Conservation (phyloP, 2,797 vertebrate species). For the Dryobates pubescens region DNA sequence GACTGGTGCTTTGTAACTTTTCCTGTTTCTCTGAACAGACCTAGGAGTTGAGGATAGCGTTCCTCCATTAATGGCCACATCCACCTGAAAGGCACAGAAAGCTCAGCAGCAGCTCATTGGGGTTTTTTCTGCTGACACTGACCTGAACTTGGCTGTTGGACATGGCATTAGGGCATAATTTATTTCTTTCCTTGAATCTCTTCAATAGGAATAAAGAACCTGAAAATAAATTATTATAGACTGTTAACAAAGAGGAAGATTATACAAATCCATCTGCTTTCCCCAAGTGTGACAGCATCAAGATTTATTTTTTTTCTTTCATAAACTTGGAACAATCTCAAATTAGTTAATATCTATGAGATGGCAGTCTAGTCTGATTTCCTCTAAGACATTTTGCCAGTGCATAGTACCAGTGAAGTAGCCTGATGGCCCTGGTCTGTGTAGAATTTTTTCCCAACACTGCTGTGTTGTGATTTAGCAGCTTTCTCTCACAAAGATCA, state of each 20-base stretch:
- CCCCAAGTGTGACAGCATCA: not conserved
- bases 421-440: not conserved
- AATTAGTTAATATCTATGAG: not conserved
- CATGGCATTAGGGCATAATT: accelerated
- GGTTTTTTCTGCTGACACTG: not conserved
- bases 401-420: not conserved
- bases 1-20: not conserved
- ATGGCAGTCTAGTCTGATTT: not conserved
- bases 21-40: not conserved
- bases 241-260: not conserved
- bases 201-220: not conserved
- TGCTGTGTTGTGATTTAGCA: not conserved
- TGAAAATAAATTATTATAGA: not conserved
- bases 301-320: not conserved
- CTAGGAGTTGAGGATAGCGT: not conserved
- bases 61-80: not conserved
- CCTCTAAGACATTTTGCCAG: not conserved
- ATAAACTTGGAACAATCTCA: not conserved
- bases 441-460: not conserved
- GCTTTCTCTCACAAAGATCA: not conserved
- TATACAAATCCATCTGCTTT: not conserved
- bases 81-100: not conserved
- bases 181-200: not conserved
- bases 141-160: not conserved
- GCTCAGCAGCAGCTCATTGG: not conserved